A percentile compares a stretch with the other conserved stretches of the same genome.
These are phyloP conservation scores for Nanorana parkeri DNA, from an alignment of 2,113 vertebrate species.

Conservation along the genomic window DNA sequence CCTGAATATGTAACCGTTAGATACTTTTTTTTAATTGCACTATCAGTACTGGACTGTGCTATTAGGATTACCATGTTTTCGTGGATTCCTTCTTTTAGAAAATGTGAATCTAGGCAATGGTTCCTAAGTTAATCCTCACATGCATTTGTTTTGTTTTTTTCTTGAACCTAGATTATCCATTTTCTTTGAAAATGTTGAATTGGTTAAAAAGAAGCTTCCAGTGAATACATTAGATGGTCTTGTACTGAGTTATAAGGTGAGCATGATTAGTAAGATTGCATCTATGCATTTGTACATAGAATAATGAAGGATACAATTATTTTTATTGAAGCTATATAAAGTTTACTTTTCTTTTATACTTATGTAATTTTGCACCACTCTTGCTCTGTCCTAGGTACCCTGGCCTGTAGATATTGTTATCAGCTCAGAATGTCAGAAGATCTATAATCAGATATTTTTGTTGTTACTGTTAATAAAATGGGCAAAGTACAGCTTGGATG, in stretches of 20 bases:
- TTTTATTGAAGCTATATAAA: not conserved
- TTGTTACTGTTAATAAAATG: conserved; percentile 97
- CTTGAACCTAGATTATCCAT: conserved; percentile 83
- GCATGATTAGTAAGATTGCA: not conserved
- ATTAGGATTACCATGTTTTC: no score
- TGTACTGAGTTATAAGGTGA: conserved; percentile 93
- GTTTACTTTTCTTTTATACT: not conserved
- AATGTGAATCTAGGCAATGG: not conserved
- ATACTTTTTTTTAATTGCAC: no score
- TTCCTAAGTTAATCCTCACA: not conserved
- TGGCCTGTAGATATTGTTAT: conserved; percentile 99
- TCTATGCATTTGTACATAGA: no score
- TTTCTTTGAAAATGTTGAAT: conserved; percentile 86
- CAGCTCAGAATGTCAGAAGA: conserved; percentile 97
- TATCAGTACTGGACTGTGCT: no score
- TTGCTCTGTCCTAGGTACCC: conserved; percentile 80
- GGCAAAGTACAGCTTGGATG: conserved; percentile 97
- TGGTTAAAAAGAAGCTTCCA: conserved; percentile 91
- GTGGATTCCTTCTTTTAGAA: no score
- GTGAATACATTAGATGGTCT: conserved; percentile 93
- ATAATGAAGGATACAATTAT: not conserved
- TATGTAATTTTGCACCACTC: not conserved
- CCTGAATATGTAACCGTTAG: no score
- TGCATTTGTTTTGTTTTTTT: not conserved
- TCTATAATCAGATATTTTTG: conserved; percentile 97